A percentile compares a stretch with the other conserved stretches of the same genome.
phyloP scores from a whole-genome alignment of 2,888 invertebrate species.

The Autographa gamma region DNA sequence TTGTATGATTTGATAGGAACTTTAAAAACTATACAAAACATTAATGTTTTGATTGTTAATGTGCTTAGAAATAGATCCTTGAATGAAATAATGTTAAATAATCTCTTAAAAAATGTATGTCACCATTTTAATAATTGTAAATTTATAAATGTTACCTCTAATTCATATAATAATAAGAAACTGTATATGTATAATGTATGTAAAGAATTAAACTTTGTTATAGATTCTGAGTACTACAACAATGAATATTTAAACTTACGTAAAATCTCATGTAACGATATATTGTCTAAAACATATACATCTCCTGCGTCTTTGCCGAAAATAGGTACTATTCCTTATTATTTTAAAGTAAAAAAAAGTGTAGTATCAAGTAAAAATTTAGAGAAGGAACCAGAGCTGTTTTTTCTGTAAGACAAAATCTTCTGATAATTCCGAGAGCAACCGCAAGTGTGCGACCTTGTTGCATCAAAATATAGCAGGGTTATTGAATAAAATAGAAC shows the following conservation, averaged over 20 bases:
- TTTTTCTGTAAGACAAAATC: not conserved
- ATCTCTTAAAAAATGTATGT: not conserved
- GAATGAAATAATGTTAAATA: not conserved
- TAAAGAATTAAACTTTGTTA: not conserved
- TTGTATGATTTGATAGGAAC: not conserved
- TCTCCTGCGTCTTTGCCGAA: not conserved
- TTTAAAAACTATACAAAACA: not conserved
- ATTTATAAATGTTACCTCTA: not conserved
- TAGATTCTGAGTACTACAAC: not conserved
- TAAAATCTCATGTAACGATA: not conserved
- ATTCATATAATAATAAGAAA: not conserved
- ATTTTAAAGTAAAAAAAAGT: not conserved
- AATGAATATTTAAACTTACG: slow-evolving; percentile 1
- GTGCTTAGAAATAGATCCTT: not conserved
- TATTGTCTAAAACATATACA: not conserved
- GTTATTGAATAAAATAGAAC: not conserved
- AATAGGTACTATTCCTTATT: not conserved
- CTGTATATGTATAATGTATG: not conserved
- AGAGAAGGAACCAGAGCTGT: not conserved
- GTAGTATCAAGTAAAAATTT: not conserved
- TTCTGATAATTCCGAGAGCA: not conserved
- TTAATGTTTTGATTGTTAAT: not conserved
- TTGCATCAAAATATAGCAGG: not conserved
- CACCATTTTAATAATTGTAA: not conserved
- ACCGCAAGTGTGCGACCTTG: not conserved